phyloP scores from a whole-genome alignment of 2,888 invertebrate genomes.

The Amaurobius ferox region DNA sequence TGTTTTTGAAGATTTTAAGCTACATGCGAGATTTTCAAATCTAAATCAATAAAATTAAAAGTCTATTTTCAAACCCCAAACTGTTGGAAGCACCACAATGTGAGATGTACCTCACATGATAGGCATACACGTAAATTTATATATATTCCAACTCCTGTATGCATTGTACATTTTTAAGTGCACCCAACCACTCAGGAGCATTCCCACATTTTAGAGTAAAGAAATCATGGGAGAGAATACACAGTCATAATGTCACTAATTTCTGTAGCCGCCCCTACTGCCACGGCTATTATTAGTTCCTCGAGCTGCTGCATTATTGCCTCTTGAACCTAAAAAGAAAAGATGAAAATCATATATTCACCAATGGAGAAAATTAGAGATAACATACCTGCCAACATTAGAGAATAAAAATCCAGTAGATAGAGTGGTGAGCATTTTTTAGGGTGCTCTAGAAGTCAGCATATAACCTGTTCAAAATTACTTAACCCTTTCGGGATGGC shows the following conservation, averaged over 20 bases:
- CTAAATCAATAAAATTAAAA: background rate
- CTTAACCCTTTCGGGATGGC: no score
- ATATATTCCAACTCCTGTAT: constrained; percentile 1
- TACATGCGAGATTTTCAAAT: no score
- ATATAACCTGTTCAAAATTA: no score
- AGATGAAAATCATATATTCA: no score
- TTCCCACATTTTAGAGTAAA: constrained; percentile 29
- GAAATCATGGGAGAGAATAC: background rate
- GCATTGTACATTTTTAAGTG: constrained; percentile 11
- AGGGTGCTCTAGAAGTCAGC: no score
- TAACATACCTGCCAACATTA: no score
- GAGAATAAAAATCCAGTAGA: no score
- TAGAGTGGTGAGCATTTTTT: no score
- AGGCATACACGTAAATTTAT: constrained; percentile 27
- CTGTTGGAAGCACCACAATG: constrained; percentile 62
- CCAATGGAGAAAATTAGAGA: no score
- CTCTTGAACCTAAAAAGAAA: constrained; percentile 37
- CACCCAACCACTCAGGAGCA: constrained; percentile 35
- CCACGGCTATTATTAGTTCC: constrained; percentile 33
- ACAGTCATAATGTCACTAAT: constrained; percentile 35
- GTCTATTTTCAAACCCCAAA: background rate
- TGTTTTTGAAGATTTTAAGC: no score
- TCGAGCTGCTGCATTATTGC: constrained; percentile 24
- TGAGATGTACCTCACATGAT: constrained; percentile 36
- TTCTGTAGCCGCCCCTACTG: constrained; percentile 44